Evolutionary conservation across 2,113 vertebrate genomes (phyloP).

Genomic region (Scomber japonicus): DNA sequence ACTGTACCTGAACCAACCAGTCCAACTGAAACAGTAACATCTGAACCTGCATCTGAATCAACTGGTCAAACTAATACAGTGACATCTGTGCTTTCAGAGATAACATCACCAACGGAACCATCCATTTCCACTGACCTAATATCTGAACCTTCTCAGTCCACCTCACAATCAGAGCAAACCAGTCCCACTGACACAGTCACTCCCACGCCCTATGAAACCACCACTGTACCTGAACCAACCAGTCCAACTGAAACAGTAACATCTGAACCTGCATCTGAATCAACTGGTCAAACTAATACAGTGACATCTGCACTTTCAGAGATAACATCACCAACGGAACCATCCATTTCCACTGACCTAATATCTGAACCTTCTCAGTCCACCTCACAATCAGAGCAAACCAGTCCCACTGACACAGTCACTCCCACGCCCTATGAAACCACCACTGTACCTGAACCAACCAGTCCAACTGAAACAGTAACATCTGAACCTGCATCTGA

Average conservation of each 20-base stretch:
- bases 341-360: no score
- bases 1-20: neutral
- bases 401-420: neutral
- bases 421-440: neutral
- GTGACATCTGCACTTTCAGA: no score
- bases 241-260: no score
- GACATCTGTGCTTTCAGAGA: neutral
- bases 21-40: neutral
- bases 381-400: neutral
- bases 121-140: neutral
- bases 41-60: neutral
- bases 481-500: no score
- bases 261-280: no score
- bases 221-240: no score
- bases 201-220: no score
- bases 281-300: no score
- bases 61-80: neutral
- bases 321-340: no score
- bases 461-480: no score
- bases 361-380: neutral
- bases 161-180: no score
- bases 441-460: neutral
- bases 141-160: neutral
- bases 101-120: neutral
- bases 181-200: no score